Evolutionary conservation across 2,888 invertebrate genomes (phyloP), one percentile per base, ranked within the genome.

Genomic region (Arrhopalites spinosus): DNA sequence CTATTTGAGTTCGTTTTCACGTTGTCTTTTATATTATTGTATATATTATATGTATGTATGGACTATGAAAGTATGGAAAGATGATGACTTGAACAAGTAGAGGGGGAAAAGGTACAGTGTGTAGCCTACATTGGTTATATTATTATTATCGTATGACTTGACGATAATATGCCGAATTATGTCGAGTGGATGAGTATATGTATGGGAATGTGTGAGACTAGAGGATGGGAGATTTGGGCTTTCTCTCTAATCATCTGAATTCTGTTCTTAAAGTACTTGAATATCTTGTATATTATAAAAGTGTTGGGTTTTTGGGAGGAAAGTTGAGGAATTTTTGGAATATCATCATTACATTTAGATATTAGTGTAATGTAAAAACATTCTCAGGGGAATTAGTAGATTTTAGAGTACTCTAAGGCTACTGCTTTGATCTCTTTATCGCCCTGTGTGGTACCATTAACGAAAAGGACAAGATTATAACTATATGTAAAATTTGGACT

Each of bases 201-300:
- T 36, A 11, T 36, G 3, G 36, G 36, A 36, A n/a, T n/a, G n/a
- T n/a, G n/a, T n/a, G n/a, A n/a, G n/a, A n/a, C n/a, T n/a, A 36
- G 36, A 36, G 36, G 11, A 7, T 3, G 36, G 3, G 36, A 36
- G 36, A 3, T 36, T 36, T 36, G 11, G 50, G 17, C 50, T 50
- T 50, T 50, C 50, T n/a, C n/a, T 50, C 50, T 50, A 50, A 50
- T 50, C 50, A 50, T 50, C 50, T n/a, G n/a, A 15, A 50, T 50
- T 50, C 50, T n/a, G 50, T 50, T 50, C 50, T 50, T 50, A 15
- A 50, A 50, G 7, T 50, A n/a, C 17, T 50, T 50, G 15, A 15
- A n/a, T n/a, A n/a, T 50, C n/a, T 50, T n/a, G 50, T 50, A 3
- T 50, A 50, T 15, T 2, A 50, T 5, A 15, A 50, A 50, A 50